A percentile compares a stretch with the other conserved stretches of the same genome.
These are phyloP conservation scores for Panagrolaimus sp. DNA, from an alignment of 1,140 invertebrate species.

Conservation along the genomic window DNA sequence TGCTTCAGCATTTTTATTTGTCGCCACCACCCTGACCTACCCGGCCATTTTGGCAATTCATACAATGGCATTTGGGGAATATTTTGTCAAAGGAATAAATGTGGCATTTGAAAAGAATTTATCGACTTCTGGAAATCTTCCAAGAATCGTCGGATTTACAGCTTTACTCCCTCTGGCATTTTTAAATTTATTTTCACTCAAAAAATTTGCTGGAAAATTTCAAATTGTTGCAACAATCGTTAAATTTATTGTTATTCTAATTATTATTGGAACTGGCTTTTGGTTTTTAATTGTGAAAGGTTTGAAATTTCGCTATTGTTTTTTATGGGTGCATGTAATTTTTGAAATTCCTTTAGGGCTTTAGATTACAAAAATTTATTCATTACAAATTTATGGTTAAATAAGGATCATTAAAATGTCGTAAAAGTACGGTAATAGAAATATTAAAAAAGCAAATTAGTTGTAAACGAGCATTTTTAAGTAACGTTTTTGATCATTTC, in stretches of 20 bases:
- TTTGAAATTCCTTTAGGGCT: too few relatives aligned
- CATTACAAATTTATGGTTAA: too few relatives aligned
- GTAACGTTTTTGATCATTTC: too few relatives aligned
- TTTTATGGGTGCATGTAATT: too few relatives aligned
- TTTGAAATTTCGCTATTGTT: too few relatives aligned
- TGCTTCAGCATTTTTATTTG: constrained; percentile 20
- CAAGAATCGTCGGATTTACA: background rate
- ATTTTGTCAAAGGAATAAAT: constrained; percentile 17
- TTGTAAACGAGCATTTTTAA: too few relatives aligned
- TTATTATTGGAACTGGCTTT: constrained; percentile 21
- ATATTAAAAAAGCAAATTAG: too few relatives aligned
- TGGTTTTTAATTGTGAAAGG: constrained; percentile 6
- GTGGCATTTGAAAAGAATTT: background rate
- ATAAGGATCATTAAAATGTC: too few relatives aligned
- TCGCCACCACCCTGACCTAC: constrained; percentile 14
- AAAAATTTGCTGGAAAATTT: constrained; percentile 22
- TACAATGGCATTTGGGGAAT: constrained; percentile 18
- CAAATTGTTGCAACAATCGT: constrained; percentile 22
- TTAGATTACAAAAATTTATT: too few relatives aligned
- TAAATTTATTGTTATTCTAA: constrained; percentile 21
- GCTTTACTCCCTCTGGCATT: background rate
- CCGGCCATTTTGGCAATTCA: constrained; percentile 20
- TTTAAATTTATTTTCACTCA: constrained; percentile 20
- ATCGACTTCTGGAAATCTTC: background rate
- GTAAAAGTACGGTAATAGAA: too few relatives aligned